These are phyloP conservation scores for Cottoperca gobio DNA, from an alignment of 2,797 vertebrate species.

Conservation along the genomic window DNA sequence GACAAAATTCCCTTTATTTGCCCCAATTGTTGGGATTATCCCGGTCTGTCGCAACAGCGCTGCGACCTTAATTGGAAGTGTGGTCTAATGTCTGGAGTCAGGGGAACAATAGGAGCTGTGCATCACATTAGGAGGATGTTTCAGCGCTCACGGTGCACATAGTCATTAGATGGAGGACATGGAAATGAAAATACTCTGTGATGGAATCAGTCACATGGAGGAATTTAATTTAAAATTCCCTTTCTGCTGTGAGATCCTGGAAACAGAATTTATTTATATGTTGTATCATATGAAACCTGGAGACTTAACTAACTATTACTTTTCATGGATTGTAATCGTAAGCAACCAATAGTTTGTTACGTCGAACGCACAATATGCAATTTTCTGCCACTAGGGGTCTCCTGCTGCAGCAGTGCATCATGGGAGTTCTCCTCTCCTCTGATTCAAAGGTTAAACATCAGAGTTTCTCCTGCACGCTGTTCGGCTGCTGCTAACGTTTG, in stretches of 20 bases:
- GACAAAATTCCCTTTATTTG: conserved; percentile 60
- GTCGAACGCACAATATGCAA: background rate
- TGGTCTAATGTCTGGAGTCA: conserved; percentile 63
- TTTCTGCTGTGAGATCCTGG: conserved; percentile 25
- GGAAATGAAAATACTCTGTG: conserved; percentile 63
- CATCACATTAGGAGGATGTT: conserved; percentile 56
- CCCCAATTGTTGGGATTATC: conserved; percentile 50
- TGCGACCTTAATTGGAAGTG: conserved; percentile 72
- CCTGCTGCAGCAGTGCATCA: no score
- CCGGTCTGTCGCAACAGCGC: conserved; percentile 29
- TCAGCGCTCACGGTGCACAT: conserved; percentile 46
- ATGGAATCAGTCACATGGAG: conserved; percentile 55
- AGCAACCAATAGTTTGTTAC: background rate
- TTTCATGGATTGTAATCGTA: conserved; percentile 3
- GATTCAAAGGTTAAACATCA: no score
- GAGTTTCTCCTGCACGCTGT: no score
- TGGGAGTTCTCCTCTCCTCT: no score
- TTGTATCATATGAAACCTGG: conserved; percentile 8
- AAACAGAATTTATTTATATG: background rate
- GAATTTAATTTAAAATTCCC: conserved; percentile 59
- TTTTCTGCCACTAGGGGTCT: no score
- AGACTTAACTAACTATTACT: background rate
- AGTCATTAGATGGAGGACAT: conserved; percentile 63
- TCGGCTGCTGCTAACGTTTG: no score
- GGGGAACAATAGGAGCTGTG: conserved; percentile 52